phyloP scores from a whole-genome alignment of 2,113 vertebrate species.

The Hippopotamus amphibius region DNA sequence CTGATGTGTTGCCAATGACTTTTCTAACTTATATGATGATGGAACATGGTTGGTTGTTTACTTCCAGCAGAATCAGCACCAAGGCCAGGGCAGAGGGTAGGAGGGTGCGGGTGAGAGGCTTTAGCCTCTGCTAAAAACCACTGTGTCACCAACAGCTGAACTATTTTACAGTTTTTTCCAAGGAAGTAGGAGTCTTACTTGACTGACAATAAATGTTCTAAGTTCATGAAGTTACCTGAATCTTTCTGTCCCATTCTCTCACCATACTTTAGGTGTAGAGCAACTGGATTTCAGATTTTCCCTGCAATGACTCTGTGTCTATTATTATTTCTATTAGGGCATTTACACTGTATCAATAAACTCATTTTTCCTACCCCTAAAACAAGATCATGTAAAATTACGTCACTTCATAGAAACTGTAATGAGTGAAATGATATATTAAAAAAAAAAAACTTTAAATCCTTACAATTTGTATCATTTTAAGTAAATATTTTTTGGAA shows the following conservation, averaged over 20 bases:
- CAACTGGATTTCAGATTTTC: background rate
- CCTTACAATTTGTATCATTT: background rate
- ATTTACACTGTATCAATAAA: background rate
- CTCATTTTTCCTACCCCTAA: background rate
- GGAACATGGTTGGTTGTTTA: background rate
- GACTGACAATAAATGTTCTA: background rate
- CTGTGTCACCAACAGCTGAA: background rate
- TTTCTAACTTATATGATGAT: background rate
- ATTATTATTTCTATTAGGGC: background rate
- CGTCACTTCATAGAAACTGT: background rate
- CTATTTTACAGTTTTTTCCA: background rate
- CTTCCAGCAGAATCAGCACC: slow-evolving; percentile 20
- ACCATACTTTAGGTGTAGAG: background rate
- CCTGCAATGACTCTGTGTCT: background rate
- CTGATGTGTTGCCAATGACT: background rate
- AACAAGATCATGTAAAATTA: background rate
- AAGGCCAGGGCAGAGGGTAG: background rate
- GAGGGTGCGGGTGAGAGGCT: background rate
- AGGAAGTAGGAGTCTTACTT: slow-evolving; percentile 12
- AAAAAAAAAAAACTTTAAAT: background rate
- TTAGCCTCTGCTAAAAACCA: background rate
- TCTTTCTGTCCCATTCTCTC: background rate
- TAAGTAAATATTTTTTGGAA: background rate
- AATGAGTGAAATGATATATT: background rate
- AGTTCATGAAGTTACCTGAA: background rate